phyloP scores from a whole-genome alignment of 2,888 invertebrate species.

The Lithophane ornitopus region DNA sequence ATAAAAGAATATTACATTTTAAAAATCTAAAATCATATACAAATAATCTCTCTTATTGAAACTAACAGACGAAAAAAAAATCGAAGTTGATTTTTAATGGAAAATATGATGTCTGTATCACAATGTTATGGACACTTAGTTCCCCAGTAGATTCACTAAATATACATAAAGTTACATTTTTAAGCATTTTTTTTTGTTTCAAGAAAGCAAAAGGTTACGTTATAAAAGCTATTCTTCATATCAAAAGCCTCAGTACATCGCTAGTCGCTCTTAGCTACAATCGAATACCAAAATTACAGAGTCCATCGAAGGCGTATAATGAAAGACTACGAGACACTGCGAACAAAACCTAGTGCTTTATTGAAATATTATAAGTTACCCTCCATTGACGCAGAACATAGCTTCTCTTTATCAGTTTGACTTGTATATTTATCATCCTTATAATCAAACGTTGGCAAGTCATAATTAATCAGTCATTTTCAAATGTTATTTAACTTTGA shows the following conservation, averaged over 20 bases:
- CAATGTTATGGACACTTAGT: constrained; percentile 88
- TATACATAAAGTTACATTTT: constrained; percentile 89
- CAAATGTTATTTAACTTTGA: constrained; percentile 56
- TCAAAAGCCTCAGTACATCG: constrained; percentile 64
- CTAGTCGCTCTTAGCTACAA: constrained; percentile 56
- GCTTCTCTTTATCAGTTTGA: constrained; percentile 72
- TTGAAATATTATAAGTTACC: constrained; percentile 82
- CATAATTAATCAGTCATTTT: constrained; percentile 63
- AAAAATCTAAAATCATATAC: constrained; percentile 89
- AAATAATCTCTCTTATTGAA: constrained; percentile 89
- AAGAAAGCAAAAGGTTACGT: constrained; percentile 87
- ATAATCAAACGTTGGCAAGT: constrained; percentile 56
- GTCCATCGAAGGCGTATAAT: constrained; percentile 57
- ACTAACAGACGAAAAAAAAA: constrained; percentile 86
- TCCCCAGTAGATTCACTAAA: constrained; percentile 88
- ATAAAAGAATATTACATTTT: constrained; percentile 85
- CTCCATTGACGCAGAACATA: constrained; percentile 89
- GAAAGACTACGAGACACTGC: constrained; percentile 59
- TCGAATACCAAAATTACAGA: constrained; percentile 58
- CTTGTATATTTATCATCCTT: constrained; percentile 41
- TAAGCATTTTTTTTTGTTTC: constrained; percentile 84
- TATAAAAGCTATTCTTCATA: constrained; percentile 68
- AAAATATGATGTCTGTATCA: constrained; percentile 89
- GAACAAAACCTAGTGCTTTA: constrained; percentile 86
- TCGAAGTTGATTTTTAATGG: constrained; percentile 86